Evolutionary conservation across 1,140 invertebrate species (phyloP), one percentile per base, ranked within the genome.

Genomic region (Venustaconcha ellipsiformis): DNA sequence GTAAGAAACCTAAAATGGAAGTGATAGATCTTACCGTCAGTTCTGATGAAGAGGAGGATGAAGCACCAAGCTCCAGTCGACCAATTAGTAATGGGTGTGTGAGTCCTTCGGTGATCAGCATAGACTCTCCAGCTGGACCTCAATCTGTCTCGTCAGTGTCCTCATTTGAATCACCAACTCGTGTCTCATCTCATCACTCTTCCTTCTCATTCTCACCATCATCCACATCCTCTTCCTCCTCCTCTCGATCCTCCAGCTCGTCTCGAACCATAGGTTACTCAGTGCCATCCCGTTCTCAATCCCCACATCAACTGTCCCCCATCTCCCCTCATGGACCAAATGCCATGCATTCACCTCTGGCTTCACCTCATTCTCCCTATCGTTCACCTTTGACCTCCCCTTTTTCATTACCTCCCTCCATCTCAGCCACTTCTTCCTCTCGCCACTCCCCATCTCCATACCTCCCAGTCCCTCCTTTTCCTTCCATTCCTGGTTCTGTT

Each of bases 11-110:
- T 14, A 80, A 82, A 48, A 74, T 82, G 58, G 85, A 86, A 64
- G 82, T 88, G 48, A 87, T 88, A 75, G 87, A 88, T 74, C 74
- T 88, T 57, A 88, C 87, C 2, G 62, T 84, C 37, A 81, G 81
- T 68, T 85, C 84, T 78, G 86, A 84, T 64, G 87, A 88, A 80
- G 87, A 87, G 55, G 87, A 88, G 26, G 83, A 11, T n/a, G 68
- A 86, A 60, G 68, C 72, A 20, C 67, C 72, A 26, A 73, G 72
- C 48, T 67, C 71, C 14, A 73, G 68, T 48, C 70, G 64, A 23
- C 57, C 77, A 57, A 69, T 77, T 55, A 83, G 78, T 48, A 74
- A 78, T 70, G 80, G 80, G 77, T 84, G 79, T 67, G 78, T 81
- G 30, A 82, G 81, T 80, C 83, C 86, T 23, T 72, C 81, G n/a